Evolutionary conservation across 2,888 invertebrate genomes (phyloP), one percentile per base, ranked within the genome.

Genomic region (Sesamia inferens): DNA sequence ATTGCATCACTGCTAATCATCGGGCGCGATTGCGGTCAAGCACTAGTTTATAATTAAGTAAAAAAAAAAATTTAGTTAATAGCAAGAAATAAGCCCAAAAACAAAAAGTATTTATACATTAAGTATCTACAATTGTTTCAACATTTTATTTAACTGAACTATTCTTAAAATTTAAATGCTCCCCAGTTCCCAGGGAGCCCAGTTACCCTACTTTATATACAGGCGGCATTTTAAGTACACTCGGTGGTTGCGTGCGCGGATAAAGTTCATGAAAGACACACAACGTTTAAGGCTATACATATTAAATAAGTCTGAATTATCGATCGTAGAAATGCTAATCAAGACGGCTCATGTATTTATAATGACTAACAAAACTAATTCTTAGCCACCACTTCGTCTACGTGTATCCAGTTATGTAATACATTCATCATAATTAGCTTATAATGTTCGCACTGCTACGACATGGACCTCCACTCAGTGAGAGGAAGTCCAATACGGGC

Each of bases 241-340:
- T 76, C n/a, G 31, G 71, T 55, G 72, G 76, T 81, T 76, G 84
- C 79, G 82, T 86, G 86, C 62, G 69, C 66, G 61, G 72, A 48
- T 69, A 73, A 71, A 81, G 84, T 84, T 82, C 65, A 83, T 73
- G 74, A 68, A 78, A 75, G 82, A 86, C 65, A 73, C 58, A 79
- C 42, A 70, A 42, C 79, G 67, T 75, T 84, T 80, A 68, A 76
- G 63, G 47, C 72, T 75, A 80, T 85, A 81, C 73, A 84, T 85
- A 74, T 74, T 74, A 74, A 75, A 63, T 71, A 58, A 71, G 69
- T 59, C 48, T 14, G 73, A 44, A 68, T 47, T 58, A 78, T 78
- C 58, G 79, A 80, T 78, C 61, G 63, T 68, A 69, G 68, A 48
- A 62, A 71, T 69, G 63, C 71, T 80, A 87, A 87, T 86, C 81